Percentiles rank a stretch among this genome's conserved stretches.
These are phyloP conservation scores for Microvelia longipes DNA, from an alignment of 1,140 invertebrate genomes.

Conservation along the genomic window DNA sequence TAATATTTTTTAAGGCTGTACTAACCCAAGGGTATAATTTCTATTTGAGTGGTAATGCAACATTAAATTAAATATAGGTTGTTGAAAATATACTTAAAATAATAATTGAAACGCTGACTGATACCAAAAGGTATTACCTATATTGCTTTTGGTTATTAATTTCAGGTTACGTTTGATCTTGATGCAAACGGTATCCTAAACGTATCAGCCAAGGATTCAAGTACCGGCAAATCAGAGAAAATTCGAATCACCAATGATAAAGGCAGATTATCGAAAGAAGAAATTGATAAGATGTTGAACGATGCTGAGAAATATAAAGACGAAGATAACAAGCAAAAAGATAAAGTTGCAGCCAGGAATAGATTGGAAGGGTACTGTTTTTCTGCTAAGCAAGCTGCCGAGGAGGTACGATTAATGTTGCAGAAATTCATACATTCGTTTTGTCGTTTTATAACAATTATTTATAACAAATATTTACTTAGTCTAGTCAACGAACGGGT, in stretches of 20 bases:
- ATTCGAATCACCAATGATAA: constrained; percentile 43
- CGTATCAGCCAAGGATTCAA: constrained; percentile 39
- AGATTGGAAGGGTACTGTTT: constrained; percentile 54
- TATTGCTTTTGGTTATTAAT: too few relatives aligned
- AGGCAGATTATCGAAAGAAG: constrained; percentile 36
- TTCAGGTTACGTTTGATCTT: constrained; percentile 43
- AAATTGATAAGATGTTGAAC: constrained; percentile 45
- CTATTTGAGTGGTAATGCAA: too few relatives aligned
- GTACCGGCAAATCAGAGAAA: constrained; percentile 35
- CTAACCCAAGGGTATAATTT: too few relatives aligned
- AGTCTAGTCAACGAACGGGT: too few relatives aligned
- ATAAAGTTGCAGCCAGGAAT: constrained; percentile 46
- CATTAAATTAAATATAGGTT: too few relatives aligned
- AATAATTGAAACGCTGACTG: too few relatives aligned
- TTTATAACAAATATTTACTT: too few relatives aligned
- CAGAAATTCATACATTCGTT: too few relatives aligned
- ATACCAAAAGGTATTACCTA: too few relatives aligned
- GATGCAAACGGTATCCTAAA: constrained; percentile 56
- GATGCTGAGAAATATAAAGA: constrained; percentile 48
- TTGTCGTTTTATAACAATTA: too few relatives aligned
- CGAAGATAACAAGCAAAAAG: constrained; percentile 38
- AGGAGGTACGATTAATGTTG: constrained; percentile 24
- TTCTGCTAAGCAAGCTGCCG: constrained; percentile 41
- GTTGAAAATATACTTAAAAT: too few relatives aligned
- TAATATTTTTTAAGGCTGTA: too few relatives aligned